Evolutionary conservation across 1,140 invertebrate genomes (phyloP).

Genomic region (Drosophila nebulosa): DNA sequence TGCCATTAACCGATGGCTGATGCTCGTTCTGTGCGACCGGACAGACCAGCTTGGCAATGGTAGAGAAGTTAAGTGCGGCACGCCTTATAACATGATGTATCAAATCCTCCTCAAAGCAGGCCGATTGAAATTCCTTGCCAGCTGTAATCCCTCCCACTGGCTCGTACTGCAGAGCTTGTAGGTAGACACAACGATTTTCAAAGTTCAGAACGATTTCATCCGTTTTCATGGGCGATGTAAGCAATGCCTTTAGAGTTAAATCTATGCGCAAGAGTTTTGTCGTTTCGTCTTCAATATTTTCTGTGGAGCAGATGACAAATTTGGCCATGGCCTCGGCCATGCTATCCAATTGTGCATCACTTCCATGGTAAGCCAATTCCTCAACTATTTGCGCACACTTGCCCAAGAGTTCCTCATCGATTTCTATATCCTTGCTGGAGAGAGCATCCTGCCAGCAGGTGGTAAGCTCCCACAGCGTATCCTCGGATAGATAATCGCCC

Average conservation of each 20-base stretch:
- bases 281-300: slow-evolving; percentile 60
- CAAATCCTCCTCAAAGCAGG: slow-evolving; percentile 4
- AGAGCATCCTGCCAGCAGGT: slow-evolving; percentile 83
- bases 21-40: slow-evolving; percentile 29
- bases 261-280: slow-evolving; percentile 46
- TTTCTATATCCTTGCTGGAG: slow-evolving; percentile 70
- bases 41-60: slow-evolving; percentile 58
- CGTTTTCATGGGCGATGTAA: slow-evolving; percentile 48
- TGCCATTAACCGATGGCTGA: slow-evolving; percentile 24
- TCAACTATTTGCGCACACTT: slow-evolving; percentile 59
- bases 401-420: slow-evolving; percentile 42
- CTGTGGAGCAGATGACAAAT: slow-evolving; percentile 68
- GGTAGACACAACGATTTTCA: slow-evolving; percentile 47
- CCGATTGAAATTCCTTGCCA: slow-evolving; percentile 33
- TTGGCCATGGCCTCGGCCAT: slow-evolving; percentile 74
- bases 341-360: slow-evolving; percentile 38
- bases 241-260: slow-evolving; percentile 43
- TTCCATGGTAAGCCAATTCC: slow-evolving; percentile 10
- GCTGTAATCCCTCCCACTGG: slow-evolving; percentile 17
- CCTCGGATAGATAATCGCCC: slow-evolving; percentile 79
- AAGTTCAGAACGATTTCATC: slow-evolving; percentile 34
- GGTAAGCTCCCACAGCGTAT: slow-evolving; percentile 82
- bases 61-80: slow-evolving; percentile 49
- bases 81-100: slow-evolving; percentile 36
- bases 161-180: slow-evolving; percentile 31